Percentiles rank a stretch among this genome's conserved stretches.
These are phyloP conservation scores for Morus bassanus DNA, from an alignment of 2,797 vertebrate genomes.

Conservation along the genomic window DNA sequence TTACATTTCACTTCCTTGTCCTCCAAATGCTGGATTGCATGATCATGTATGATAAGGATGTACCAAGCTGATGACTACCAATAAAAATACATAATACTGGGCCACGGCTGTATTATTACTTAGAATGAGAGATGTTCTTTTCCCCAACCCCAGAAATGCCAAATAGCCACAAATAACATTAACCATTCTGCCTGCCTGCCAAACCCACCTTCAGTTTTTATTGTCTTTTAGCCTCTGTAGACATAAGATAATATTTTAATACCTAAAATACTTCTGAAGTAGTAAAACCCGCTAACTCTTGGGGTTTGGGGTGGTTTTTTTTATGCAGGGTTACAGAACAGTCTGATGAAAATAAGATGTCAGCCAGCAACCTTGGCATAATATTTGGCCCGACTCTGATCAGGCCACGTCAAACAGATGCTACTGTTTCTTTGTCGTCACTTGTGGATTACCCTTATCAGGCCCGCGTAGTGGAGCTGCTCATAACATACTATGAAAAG, in stretches of 20 bases:
- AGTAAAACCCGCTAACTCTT: neutral
- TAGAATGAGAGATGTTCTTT: neutral
- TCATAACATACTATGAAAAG: slow-evolving; percentile 85
- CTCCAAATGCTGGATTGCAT: neutral
- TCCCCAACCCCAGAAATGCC: neutral
- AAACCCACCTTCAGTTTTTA: neutral
- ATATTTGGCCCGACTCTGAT: slow-evolving; percentile 97
- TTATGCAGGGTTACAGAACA: slow-evolving; percentile 87
- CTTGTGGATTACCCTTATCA: slow-evolving; percentile 96
- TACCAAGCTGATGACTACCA: neutral
- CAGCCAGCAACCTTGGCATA: slow-evolving; percentile 93
- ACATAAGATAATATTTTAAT: neutral
- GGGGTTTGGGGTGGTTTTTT: neutral
- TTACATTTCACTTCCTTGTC: neutral
- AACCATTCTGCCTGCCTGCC: neutral
- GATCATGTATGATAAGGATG: neutral
- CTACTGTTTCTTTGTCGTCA: slow-evolving; percentile 92
- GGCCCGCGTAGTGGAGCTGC: slow-evolving; percentile 91
- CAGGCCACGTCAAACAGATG: slow-evolving; percentile 87
- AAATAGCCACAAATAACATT: neutral
- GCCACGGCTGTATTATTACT: neutral
- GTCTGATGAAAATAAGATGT: slow-evolving; percentile 97
- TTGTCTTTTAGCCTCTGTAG: neutral
- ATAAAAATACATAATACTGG: neutral
- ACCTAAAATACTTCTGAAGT: neutral